A percentile compares a stretch with the other conserved stretches of the same genome.
phyloP scores from a whole-genome alignment of 64 coral and sea anemone genomes.

The Hydrozoanthus tunicans region DNA sequence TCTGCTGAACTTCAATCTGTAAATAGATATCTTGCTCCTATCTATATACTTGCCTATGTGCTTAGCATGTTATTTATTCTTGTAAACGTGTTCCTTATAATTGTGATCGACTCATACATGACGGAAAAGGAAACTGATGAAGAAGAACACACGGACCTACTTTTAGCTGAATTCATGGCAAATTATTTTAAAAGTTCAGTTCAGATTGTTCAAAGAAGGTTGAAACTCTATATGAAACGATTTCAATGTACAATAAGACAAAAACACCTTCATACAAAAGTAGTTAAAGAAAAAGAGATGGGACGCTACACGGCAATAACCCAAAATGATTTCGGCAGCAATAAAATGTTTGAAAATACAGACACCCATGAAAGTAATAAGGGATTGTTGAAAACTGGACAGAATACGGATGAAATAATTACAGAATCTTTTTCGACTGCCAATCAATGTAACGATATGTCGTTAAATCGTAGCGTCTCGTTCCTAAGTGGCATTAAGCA shows the following conservation, averaged over 20 bases:
- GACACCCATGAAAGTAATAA: not conserved
- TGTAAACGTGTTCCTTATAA: constrained; percentile 11
- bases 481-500: constrained; percentile 23
- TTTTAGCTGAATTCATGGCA: constrained; percentile 51
- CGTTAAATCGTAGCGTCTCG: not conserved
- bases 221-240: not conserved
- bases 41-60: constrained; percentile 29
- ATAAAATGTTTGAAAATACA: not conserved
- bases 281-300: not conserved
- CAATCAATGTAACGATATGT: not conserved
- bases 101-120: constrained; percentile 34
- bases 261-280: not conserved
- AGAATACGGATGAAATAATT: not conserved
- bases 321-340: not conserved
- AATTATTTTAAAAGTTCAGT: constrained; percentile 14
- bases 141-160: constrained; percentile 9
- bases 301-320: not conserved
- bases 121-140: not conserved
- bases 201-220: not conserved
- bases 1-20: constrained; percentile 19
- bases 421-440: not conserved
- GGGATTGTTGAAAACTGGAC: not conserved
- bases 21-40: constrained; percentile 4
- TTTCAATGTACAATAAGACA: not conserved
- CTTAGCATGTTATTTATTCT: constrained; percentile 32